A percentile compares a stretch with the other conserved stretches of the same genome.
Conservation (phyloP, 2,888 invertebrate species). For the Oscheius sp. region DNA sequence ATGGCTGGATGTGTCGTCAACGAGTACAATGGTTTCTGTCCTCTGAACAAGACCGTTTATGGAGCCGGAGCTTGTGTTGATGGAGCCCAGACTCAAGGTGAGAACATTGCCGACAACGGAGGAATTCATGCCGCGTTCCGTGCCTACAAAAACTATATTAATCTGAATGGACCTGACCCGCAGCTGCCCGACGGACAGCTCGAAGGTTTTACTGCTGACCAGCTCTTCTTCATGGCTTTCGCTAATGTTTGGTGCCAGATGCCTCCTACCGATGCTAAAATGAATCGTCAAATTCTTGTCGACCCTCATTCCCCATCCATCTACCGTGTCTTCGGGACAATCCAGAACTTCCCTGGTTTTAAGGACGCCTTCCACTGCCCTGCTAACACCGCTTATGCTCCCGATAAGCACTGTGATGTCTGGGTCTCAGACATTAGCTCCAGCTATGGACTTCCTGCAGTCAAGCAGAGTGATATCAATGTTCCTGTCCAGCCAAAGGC, state of each 20-base stretch:
- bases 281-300: conserved; percentile 52
- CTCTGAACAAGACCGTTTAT: conserved; percentile 57
- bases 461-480: conserved; percentile 36
- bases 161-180: conserved; percentile 65
- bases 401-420: conserved; percentile 65
- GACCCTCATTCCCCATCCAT: conserved; percentile 63
- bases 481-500: conserved; percentile 44
- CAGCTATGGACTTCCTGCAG: conserved; percentile 38
- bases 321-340: conserved; percentile 61
- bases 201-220: conserved; percentile 56
- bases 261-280: conserved; percentile 34
- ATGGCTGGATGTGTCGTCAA: conserved; percentile 65
- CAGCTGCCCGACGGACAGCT: conserved; percentile 59
- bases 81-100: conserved; percentile 77
- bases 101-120: conserved; percentile 79
- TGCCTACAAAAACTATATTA: conserved; percentile 63
- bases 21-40: conserved; percentile 64
- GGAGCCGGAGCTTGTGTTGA: conserved; percentile 55
- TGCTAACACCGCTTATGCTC: conserved; percentile 55
- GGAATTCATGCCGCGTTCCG: conserved; percentile 71
- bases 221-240: conserved; percentile 64
- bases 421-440: conserved; percentile 57
- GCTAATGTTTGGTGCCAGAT: conserved; percentile 61
- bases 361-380: conserved; percentile 70
- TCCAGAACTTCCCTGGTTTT: conserved; percentile 72